A percentile compares a stretch with the other conserved stretches of the same genome.
Evolutionary conservation across 23 tunicate genomes (phyloP).

Genomic region (Ciona savignyi): DNA sequence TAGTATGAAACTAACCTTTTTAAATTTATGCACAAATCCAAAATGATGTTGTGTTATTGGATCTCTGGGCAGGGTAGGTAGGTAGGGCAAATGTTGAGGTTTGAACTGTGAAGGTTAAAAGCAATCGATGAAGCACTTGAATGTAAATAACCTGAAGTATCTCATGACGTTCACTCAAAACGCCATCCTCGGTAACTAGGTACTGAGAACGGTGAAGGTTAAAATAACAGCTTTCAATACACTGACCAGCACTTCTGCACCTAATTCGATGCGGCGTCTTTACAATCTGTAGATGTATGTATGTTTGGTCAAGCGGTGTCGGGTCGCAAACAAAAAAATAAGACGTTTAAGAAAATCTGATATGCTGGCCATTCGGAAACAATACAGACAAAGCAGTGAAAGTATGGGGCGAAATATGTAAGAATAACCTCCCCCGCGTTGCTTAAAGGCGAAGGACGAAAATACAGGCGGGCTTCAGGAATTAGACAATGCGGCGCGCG

Average conservation of each 20-base stretch:
- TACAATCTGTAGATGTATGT: not conserved
- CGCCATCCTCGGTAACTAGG: not conserved
- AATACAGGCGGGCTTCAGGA: not conserved
- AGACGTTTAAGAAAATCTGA: not conserved
- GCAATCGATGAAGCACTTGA: conserved; percentile 90
- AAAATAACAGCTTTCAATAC: not conserved
- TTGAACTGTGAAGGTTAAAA: conserved; percentile 23
- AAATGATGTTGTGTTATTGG: too few relatives aligned
- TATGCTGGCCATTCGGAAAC: not conserved
- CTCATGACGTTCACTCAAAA: conserved; percentile 30
- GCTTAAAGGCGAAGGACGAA: too few relatives aligned
- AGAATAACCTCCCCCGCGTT: not conserved
- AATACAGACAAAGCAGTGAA: not conserved
- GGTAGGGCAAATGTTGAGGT: not conserved
- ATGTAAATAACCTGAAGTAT: conserved; percentile 63
- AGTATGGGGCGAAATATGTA: not conserved
- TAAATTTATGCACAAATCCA: too few relatives aligned
- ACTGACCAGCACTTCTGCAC: conserved; percentile 1
- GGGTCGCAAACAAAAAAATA: too few relatives aligned
- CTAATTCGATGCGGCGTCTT: not conserved
- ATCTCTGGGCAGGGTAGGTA: not conserved
- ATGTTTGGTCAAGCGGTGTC: too few relatives aligned
- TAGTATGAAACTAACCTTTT: too few relatives aligned
- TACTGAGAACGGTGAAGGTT: not conserved
- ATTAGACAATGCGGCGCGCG: not conserved